Conservation (phyloP, 1,140 invertebrate genomes). For the Neodiprion pinetum region DNA sequence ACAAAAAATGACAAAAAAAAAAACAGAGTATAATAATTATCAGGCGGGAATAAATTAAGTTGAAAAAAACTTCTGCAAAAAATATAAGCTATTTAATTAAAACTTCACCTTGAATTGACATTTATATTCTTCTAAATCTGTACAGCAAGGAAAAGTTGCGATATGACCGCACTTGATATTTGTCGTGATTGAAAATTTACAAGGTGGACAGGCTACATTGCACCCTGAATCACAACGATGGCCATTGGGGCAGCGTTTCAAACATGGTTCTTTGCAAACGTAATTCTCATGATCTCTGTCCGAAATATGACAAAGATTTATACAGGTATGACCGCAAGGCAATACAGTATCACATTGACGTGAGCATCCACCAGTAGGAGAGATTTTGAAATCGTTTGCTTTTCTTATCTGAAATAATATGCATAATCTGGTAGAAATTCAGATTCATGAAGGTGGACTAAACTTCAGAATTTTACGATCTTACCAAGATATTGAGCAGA, state of each 20-base stretch:
- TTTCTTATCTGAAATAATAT: neutral
- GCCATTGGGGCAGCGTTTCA: neutral
- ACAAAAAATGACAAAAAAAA: too few relatives aligned
- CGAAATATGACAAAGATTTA: slow-evolving; percentile 61
- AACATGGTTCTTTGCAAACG: slow-evolving; percentile 29
- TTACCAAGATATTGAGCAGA: too few relatives aligned
- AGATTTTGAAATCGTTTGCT: neutral
- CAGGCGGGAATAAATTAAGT: too few relatives aligned
- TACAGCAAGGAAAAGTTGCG: neutral
- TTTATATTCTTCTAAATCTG: neutral
- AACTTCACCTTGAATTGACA: neutral
- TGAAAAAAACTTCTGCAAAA: too few relatives aligned
- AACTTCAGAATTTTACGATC: too few relatives aligned
- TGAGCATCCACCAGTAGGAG: neutral
- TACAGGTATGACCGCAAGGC: slow-evolving; percentile 65
- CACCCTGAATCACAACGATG: neutral
- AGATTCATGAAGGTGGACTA: too few relatives aligned
- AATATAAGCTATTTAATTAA: too few relatives aligned
- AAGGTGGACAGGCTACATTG: neutral
- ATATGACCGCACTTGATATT: neutral
- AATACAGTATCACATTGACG: slow-evolving; percentile 28
- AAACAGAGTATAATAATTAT: too few relatives aligned
- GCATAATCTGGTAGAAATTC: neutral
- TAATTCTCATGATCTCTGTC: slow-evolving; percentile 56
- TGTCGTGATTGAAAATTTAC: neutral